Evolutionary conservation across 37 sponge, comb jelly and placozoan genomes (phyloP).

Genomic region (Petrosia ficiformis): DNA sequence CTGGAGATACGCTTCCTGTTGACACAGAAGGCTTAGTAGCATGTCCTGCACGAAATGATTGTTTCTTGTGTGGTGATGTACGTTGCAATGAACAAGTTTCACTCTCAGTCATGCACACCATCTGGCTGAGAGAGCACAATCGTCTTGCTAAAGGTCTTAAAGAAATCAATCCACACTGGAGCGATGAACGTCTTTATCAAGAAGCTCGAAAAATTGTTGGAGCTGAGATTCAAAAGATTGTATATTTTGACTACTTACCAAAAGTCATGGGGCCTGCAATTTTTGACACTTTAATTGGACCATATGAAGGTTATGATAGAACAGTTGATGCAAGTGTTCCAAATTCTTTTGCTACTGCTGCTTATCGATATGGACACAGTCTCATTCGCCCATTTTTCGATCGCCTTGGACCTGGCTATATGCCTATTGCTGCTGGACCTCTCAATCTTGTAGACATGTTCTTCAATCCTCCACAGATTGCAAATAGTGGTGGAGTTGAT

Average conservation of each 20-base stretch:
- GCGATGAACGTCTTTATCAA: constrained; percentile 86
- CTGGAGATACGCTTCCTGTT: constrained; percentile 22
- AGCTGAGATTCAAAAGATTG: constrained; percentile 81
- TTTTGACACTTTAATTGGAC: constrained; percentile 45
- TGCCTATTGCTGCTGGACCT: constrained; percentile 33
- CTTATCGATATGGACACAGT: constrained; percentile 86
- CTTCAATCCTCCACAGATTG: constrained; percentile 36
- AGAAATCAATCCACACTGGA: constrained; percentile 74
- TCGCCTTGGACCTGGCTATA: constrained; percentile 51
- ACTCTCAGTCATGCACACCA: constrained; percentile 91
- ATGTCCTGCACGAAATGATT: constrained; percentile 30
- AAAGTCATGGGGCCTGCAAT: constrained; percentile 57
- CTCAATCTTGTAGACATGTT: constrained; percentile 42
- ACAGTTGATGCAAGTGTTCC: constrained; percentile 58
- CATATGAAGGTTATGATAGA: constrained; percentile 63
- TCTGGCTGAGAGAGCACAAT: constrained; percentile 96
- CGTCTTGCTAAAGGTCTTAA: constrained; percentile 69
- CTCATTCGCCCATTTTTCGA: constrained; percentile 64
- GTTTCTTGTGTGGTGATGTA: constrained; percentile 83
- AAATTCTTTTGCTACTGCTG: constrained; percentile 84
- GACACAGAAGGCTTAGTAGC: constrained; percentile 21
- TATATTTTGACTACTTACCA: constrained; percentile 84
- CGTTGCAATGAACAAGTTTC: constrained; percentile 88
- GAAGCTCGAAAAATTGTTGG: constrained; percentile 84
- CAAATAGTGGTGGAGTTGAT: constrained; percentile 59